Percentiles rank a stretch among this genome's conserved stretches.
Evolutionary conservation across 2,113 vertebrate species (phyloP).

Genomic region (Scatophagus argus): DNA sequence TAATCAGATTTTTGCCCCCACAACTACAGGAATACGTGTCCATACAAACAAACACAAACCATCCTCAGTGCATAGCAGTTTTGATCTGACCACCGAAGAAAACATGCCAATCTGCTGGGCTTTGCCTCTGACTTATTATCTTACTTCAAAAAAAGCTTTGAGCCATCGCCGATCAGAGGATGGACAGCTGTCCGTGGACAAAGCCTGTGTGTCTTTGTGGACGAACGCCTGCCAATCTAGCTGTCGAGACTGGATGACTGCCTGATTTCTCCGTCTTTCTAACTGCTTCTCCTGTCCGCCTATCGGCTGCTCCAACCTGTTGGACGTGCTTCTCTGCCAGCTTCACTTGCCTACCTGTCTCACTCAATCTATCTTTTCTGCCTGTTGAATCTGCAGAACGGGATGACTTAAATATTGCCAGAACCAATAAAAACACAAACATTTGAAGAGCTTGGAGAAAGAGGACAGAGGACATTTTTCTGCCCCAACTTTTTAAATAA

Average conservation of each 20-base stretch:
- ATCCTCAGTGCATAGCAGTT: background rate
- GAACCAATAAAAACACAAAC: slow-evolving; percentile 48
- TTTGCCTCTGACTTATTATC: slow-evolving; percentile 59
- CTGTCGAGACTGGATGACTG: slow-evolving; percentile 65
- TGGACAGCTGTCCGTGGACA: slow-evolving; percentile 66
- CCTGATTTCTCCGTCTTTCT: slow-evolving; percentile 65
- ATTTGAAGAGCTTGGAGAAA: background rate
- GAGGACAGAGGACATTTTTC: background rate
- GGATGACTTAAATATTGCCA: slow-evolving; percentile 53
- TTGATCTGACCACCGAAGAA: slow-evolving; percentile 49
- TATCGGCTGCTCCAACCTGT: slow-evolving; percentile 55
- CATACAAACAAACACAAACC: background rate
- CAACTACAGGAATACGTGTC: too few relatives aligned
- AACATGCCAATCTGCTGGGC: slow-evolving; percentile 58
- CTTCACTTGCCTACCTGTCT: slow-evolving; percentile 61
- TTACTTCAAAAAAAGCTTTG: slow-evolving; percentile 50
- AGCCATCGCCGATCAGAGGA: slow-evolving; percentile 57
- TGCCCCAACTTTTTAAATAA: too few relatives aligned
- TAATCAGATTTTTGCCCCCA: too few relatives aligned
- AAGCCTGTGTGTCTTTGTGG: slow-evolving; percentile 64
- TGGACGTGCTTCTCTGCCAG: slow-evolving; percentile 60
- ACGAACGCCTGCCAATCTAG: slow-evolving; percentile 70
- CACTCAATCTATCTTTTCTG: slow-evolving; percentile 36
- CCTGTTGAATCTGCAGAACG: slow-evolving; percentile 47
- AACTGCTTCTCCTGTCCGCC: slow-evolving; percentile 62